Base-by-base conservation (phyloP, 2,113 vertebrate genomes). In the Eonycteris spelaea region DNA sequence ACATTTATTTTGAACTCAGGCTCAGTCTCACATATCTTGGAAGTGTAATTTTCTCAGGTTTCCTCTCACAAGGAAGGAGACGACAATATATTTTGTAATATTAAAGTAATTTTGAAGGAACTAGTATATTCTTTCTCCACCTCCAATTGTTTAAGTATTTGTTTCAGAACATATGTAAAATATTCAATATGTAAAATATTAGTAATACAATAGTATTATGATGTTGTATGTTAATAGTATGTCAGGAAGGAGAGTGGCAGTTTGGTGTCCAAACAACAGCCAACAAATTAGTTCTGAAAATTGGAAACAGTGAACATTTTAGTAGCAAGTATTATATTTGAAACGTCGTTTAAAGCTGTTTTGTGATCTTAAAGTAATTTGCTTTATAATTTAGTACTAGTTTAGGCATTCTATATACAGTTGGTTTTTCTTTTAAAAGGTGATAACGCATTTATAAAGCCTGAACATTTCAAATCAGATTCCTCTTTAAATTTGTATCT, bases 381-480 rank as follows among this genome's bases (percentile, higher is more conserved):
- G 6, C 21, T 75, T 94, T 83, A 70, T 80, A 95, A 53, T 78
- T 92, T 67, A 57, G 35, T 43, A 65, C 15, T 51, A 33, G 21
- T 85, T 74, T 93, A 90, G 51, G 19, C 80, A 57, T 1, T 74
- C 24, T 21, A 3, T 24, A 3, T 74, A 75, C 24, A 90, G 28
- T 73, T 73, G 77, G 24, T 75, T 92, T 95, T 92, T 30, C 61
- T 95, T 95, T 93, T 79, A 51, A 94, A 71, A 95, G 65, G 43
- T 67, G 51, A 55, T 75, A 85, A 80, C 86, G 45, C 78, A 80
- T 73, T 95, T 90, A 86, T 68, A 67, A 94, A 88, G 40, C 84
- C 28, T 87, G 68, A 91, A 83, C 53, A 91, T 93, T 95, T 89
- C 38, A 28, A 18, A 18, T 90, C 9, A 30, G 67, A 95, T 96